These are phyloP conservation scores for Prochilodus magdalenae DNA, from an alignment of 2,113 vertebrate species.

Conservation along the genomic window DNA sequence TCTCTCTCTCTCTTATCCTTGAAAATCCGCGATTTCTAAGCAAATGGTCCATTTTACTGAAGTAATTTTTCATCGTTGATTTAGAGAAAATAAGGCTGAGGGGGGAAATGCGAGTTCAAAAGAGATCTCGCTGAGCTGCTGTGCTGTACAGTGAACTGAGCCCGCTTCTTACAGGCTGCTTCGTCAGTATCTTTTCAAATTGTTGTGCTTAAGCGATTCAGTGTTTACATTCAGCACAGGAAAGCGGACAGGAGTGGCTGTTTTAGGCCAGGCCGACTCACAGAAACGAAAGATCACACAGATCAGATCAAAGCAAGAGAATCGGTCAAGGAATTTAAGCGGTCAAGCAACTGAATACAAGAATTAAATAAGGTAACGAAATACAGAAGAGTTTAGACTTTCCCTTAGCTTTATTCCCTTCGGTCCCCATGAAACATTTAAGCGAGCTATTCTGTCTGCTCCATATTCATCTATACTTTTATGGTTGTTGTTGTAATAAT, in stretches of 20 bases:
- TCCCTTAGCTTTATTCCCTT: background rate
- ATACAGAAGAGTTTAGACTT: background rate
- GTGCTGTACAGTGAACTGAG: constrained; percentile 48
- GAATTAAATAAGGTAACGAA: background rate
- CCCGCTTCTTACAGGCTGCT: constrained; percentile 26
- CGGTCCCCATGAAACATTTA: background rate
- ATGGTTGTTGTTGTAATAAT: too few species aligned
- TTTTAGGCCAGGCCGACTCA: background rate
- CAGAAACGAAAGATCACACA: background rate
- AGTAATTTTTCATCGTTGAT: constrained; percentile 71
- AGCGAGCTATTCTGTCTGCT: too few species aligned
- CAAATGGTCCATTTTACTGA: constrained; percentile 77
- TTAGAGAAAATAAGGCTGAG: constrained; percentile 66
- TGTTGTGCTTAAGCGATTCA: constrained; percentile 56
- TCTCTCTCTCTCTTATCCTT: constrained; percentile 76
- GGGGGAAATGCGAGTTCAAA: constrained; percentile 51
- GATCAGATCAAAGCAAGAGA: background rate
- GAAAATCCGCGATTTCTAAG: constrained; percentile 84
- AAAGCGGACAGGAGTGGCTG: constrained; percentile 54
- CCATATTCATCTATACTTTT: too few species aligned
- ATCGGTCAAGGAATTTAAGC: too few species aligned
- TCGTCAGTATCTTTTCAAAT: constrained; percentile 44
- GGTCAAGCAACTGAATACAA: too few species aligned
- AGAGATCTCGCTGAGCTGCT: constrained; percentile 32
- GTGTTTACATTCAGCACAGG: constrained; percentile 64